phyloP scores from a whole-genome alignment of 2,113 vertebrate species.

The Colaptes auratus region DNA sequence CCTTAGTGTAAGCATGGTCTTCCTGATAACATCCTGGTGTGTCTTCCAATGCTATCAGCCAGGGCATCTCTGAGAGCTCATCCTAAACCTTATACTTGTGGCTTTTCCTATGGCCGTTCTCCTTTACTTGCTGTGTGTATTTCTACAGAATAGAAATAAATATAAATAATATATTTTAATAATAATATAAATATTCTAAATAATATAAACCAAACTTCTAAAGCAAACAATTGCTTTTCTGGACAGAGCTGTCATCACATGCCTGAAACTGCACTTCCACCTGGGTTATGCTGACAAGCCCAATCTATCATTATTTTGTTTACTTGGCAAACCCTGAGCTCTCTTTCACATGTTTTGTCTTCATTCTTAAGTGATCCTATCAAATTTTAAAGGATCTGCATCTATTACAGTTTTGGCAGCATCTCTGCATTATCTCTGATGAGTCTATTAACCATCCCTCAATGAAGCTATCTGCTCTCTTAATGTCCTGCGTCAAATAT shows the following conservation, averaged over 20 bases:
- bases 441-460: neutral
- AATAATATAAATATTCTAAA: too few relatives aligned
- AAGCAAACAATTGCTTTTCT: constrained; percentile 10
- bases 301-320: constrained; percentile 48
- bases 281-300: neutral
- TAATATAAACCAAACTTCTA: neutral
- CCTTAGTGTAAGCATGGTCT: fast-evolving
- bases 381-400: constrained; percentile 26
- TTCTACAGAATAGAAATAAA: neutral
- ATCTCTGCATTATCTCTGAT: neutral
- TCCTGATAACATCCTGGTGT: neutral
- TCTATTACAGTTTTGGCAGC: neutral
- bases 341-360: neutral
- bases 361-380: constrained; percentile 6
- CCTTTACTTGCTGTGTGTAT: neutral
- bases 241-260: neutral
- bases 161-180: too few relatives aligned
- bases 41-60: neutral
- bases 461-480: neutral
- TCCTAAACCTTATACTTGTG: neutral
- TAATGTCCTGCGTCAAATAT: neutral
- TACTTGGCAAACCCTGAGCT: neutral
- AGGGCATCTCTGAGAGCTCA: neutral
- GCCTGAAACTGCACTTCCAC: neutral
- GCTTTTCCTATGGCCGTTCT: neutral